Evolutionary conservation across 2,888 invertebrate species (phyloP), one percentile per base, ranked within the genome.

Genomic region (Acrobasis repandana): DNA sequence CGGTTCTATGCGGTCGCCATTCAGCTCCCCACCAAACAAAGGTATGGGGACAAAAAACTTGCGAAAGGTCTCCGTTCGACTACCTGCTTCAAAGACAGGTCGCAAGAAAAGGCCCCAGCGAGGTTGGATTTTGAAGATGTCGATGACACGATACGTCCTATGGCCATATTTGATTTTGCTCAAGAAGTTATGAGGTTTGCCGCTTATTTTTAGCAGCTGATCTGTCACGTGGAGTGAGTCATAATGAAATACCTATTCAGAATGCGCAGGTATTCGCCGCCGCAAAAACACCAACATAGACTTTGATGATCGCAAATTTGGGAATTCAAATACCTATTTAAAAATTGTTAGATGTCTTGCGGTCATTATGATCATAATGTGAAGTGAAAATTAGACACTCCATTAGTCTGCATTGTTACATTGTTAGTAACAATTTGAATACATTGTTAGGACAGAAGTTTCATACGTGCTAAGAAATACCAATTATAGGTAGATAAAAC

Each of bases 141-240:
- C 78, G 82, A 85, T 87, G 87, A 86, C 85, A 83, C 85, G 87
- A 86, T 85, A 83, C 85, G 82, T 73, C 75, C 70, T 64, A 68
- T 67, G 63, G 65, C 71, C 70, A 69, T 75, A 66, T 76, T 78
- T 73, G 70, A 70, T 70, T 72, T 71, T 66, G 67, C n/a, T 11
- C 62, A 71, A 69, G 66, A 68, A 67, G 66, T 65, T 70, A 69
- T 62, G 64, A 64, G 67, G 63, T 66, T 71, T 65, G 62, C 60
- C 46, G 47, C 68, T 74, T 76, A 75, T 74, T 76, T 75, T 76
- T 75, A 76, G 77, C 78, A 83, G 74, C 76, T 78, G 77, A 82
- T 78, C 66, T 67, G 73, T 77, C 73, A 72, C 67, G 62, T 69
- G 67, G 58, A 67, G 56, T 84, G 81, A 85, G 67, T 83, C 82